Evolutionary conservation across 2,888 invertebrate genomes (phyloP).

Genomic region (Drosophila setosimentum): DNA sequence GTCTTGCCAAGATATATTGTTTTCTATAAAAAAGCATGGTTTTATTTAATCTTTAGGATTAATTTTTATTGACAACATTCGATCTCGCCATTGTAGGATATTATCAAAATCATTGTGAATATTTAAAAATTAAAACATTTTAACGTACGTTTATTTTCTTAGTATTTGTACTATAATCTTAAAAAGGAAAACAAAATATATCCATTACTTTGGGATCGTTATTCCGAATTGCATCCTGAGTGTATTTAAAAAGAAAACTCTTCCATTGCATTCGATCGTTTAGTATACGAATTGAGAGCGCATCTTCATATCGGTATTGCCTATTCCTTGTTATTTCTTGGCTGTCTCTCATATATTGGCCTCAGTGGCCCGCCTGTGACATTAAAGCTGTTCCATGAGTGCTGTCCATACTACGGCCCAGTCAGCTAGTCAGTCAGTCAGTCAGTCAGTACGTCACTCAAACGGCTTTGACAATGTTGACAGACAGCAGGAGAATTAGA

Average conservation of each 20-base stretch:
- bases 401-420: slow-evolving; percentile 30
- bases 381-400: slow-evolving; percentile 61
- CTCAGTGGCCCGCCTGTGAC: slow-evolving; percentile 44
- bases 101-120: neutral
- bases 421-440: slow-evolving; percentile 40
- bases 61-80: neutral
- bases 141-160: neutral
- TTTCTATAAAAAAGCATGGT: neutral
- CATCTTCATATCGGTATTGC: slow-evolving; percentile 5
- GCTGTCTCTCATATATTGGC: slow-evolving; percentile 34
- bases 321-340: neutral
- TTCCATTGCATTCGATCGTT: neutral
- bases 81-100: neutral
- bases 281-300: neutral
- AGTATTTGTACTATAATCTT: neutral
- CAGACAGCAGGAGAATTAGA: slow-evolving; percentile 73
- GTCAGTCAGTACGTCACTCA: slow-evolving; percentile 71
- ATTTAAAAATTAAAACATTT: neutral
- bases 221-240: neutral
- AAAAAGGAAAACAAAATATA: neutral
- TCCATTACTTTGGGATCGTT: neutral
- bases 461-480: slow-evolving; percentile 67
- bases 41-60: neutral
- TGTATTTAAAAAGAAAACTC: neutral
- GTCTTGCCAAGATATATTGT: neutral